Evolutionary conservation across 2,113 vertebrate species (phyloP).

Genomic region (Anser cygnoides): DNA sequence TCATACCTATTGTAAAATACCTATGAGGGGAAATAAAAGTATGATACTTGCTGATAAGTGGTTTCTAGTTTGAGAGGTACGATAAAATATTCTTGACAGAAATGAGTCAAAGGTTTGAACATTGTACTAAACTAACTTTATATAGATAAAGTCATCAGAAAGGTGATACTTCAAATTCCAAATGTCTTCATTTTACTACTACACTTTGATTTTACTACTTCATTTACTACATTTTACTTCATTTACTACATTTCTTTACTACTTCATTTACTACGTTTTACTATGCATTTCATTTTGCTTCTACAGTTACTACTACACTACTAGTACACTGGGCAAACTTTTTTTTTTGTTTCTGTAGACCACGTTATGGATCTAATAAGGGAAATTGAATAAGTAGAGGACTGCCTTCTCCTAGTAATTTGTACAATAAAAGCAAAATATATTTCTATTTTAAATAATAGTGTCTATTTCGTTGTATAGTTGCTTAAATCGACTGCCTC

Average conservation of each 20-base stretch:
- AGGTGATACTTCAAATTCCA: background rate
- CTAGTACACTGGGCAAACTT: background rate
- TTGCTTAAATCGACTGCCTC: background rate
- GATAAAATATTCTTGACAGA: background rate
- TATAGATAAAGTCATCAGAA: slow-evolving; percentile 1
- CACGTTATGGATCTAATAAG: background rate
- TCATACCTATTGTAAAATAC: background rate
- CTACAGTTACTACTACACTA: background rate
- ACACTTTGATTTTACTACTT: background rate
- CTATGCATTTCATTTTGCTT: background rate
- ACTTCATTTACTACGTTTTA: too few species aligned
- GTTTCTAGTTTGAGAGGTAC: background rate
- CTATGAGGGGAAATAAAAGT: background rate
- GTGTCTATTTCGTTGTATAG: background rate
- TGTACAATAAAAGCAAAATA: too few species aligned
- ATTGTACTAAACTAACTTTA: background rate
- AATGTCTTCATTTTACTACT: background rate
- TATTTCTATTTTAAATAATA: background rate
- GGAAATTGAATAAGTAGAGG: background rate
- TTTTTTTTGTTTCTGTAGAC: background rate
- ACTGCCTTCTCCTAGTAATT: background rate
- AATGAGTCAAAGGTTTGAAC: background rate
- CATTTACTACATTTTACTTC: too few species aligned
- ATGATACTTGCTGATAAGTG: background rate
- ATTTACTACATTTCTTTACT: too few species aligned